Evolutionary conservation across 2,113 vertebrate genomes (phyloP).

Genomic region (Nothobranchius kuhntae): DNA sequence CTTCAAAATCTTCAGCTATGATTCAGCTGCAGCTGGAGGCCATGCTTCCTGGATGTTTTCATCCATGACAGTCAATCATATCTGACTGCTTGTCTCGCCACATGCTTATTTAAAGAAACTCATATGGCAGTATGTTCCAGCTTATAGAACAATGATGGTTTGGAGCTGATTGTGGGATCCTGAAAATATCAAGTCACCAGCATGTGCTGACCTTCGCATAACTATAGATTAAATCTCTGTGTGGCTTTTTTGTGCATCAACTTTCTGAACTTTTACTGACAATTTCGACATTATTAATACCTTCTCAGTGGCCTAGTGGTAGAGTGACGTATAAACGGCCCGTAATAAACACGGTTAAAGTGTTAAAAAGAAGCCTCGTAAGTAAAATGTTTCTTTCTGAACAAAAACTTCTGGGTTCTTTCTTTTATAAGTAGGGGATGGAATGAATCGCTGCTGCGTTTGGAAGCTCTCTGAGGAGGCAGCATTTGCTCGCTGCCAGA

Average conservation of each 20-base stretch:
- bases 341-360: too few relatives aligned
- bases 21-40: conserved; percentile 55
- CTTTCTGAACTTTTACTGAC: conserved; percentile 10
- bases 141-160: conserved; percentile 59
- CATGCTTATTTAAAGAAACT: conserved; percentile 56
- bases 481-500: too few relatives aligned
- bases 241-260: conserved; percentile 7
- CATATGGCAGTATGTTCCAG: conserved; percentile 41
- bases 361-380: too few relatives aligned
- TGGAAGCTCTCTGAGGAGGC: too few relatives aligned
- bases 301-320: too few relatives aligned
- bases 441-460: too few relatives aligned
- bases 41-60: conserved; percentile 46
- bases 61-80: conserved; percentile 43
- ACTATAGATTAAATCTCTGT: conserved; percentile 42
- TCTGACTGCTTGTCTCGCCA: conserved; percentile 51
- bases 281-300: neutral
- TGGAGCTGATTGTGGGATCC: conserved; percentile 43
- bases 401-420: too few relatives aligned
- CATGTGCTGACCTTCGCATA: conserved; percentile 29
- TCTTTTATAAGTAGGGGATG: too few relatives aligned
- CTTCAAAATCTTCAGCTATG: conserved; percentile 47
- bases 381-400: too few relatives aligned
- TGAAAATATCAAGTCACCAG: conserved; percentile 64
- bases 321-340: too few relatives aligned